phyloP scores from a whole-genome alignment of 2,888 invertebrate genomes.

The Nephrotoma appendiculata region DNA sequence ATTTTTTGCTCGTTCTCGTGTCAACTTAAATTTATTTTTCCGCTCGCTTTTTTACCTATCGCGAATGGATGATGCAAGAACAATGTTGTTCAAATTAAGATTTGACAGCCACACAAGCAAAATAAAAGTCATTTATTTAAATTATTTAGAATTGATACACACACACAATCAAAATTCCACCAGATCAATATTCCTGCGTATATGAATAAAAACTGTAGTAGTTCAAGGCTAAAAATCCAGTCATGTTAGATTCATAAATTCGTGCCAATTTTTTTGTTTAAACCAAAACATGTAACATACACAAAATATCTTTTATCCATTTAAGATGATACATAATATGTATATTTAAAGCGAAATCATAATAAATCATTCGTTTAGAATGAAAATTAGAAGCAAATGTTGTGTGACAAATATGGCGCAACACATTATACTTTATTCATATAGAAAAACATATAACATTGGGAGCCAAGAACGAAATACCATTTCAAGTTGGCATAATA shows the following conservation, averaged over 20 bases:
- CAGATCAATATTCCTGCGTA: neutral
- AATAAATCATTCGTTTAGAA: neutral
- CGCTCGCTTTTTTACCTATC: neutral
- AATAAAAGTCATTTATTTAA: neutral
- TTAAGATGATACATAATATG: neutral
- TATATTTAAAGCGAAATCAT: neutral
- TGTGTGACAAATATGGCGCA: neutral
- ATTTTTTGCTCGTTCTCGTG: neutral
- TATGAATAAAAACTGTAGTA: neutral
- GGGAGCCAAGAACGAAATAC: neutral
- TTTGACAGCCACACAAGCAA: neutral
- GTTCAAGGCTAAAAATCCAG: neutral
- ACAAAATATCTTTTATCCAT: neutral
- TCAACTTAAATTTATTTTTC: neutral
- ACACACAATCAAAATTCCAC: neutral
- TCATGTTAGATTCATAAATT: neutral
- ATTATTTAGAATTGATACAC: neutral
- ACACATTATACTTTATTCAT: neutral
- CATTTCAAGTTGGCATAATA: neutral
- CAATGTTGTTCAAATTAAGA: neutral
- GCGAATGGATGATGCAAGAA: neutral
- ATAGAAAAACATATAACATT: neutral
- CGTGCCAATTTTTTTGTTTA: neutral
- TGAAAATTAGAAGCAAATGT: neutral
- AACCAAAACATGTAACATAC: neutral